A percentile compares a stretch with the other conserved stretches of the same genome.
phyloP scores from a whole-genome alignment of 2,797 vertebrate genomes.

The Muscicapa striata region DNA sequence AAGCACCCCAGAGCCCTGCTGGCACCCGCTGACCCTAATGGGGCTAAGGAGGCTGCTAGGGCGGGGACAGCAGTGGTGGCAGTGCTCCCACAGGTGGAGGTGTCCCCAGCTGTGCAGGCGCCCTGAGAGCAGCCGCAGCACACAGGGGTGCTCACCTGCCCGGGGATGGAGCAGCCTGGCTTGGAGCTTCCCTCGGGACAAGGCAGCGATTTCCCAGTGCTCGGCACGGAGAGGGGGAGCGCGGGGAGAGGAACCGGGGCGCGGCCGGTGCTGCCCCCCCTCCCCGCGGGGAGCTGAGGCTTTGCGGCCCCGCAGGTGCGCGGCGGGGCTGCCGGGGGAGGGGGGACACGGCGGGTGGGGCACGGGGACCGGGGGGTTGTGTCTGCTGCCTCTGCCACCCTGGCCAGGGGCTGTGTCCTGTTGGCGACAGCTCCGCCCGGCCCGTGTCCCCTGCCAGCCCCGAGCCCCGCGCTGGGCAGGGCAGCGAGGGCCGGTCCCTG shows the following conservation, averaged over 20 bases:
- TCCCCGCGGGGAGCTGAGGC: not conserved
- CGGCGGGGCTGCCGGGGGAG: not conserved
- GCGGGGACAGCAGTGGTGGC: rapidly evolving
- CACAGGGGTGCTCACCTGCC: not conserved
- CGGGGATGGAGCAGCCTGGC: not conserved
- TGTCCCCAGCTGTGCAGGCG: not conserved
- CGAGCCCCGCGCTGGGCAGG: rapidly evolving
- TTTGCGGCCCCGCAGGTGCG: not conserved
- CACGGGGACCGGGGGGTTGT: rapidly evolving
- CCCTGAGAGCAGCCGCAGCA: not conserved
- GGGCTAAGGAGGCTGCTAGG: not conserved
- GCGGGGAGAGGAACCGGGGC: rapidly evolving
- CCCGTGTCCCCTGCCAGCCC: not conserved
- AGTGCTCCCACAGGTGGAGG: not conserved
- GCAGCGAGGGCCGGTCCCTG: not conserved
- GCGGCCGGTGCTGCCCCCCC: rapidly evolving
- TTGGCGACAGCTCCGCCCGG: rapidly evolving
- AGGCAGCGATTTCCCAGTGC: not conserved
- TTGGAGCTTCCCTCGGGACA: not conserved
- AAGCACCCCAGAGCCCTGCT: not conserved
- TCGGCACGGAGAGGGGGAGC: rapidly evolving
- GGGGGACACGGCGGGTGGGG: not conserved
- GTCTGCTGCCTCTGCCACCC: not conserved
- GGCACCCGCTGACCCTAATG: rapidly evolving
- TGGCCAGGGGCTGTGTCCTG: not conserved